Conservation (phyloP, 2,888 invertebrate species). For the Microctonus hyperodae region DNA sequence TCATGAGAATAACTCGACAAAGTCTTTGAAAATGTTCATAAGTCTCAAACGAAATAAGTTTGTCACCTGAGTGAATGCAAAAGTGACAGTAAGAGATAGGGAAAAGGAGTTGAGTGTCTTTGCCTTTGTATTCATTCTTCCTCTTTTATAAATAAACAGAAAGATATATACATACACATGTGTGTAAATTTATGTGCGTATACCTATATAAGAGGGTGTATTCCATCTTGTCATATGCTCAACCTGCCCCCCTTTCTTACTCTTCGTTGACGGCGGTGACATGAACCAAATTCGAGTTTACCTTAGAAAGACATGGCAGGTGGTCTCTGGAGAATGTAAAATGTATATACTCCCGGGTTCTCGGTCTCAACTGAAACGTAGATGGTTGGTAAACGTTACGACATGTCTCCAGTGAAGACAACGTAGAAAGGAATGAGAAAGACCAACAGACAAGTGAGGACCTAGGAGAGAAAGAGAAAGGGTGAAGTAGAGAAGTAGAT, state of each 20-base stretch:
- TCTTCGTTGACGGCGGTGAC: not conserved
- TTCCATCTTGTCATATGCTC: not conserved
- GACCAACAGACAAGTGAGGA: slow-evolving; percentile 26
- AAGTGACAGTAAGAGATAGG: not conserved
- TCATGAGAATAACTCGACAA: not conserved
- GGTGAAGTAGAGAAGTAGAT: slow-evolving; percentile 24
- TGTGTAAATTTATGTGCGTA: no score
- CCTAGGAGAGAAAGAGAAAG: slow-evolving; percentile 8
- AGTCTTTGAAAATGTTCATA: slow-evolving; percentile 12
- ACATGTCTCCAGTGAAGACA: slow-evolving; percentile 11
- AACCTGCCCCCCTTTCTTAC: not conserved
- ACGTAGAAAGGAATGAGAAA: slow-evolving; percentile 18
- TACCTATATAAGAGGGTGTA: not conserved
- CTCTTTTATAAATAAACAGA: not conserved
- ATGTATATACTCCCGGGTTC: slow-evolving; percentile 44
- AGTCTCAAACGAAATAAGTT: slow-evolving; percentile 2
- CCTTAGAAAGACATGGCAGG: slow-evolving; percentile 42
- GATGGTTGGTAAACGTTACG: slow-evolving; percentile 4
- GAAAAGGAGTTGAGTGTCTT: slow-evolving; percentile 8
- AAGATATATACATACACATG: not conserved
- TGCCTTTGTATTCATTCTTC: slow-evolving; percentile 3
- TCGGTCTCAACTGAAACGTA: slow-evolving; percentile 22
- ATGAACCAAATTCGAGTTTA: slow-evolving; percentile 33
- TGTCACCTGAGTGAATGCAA: slow-evolving; percentile 2
- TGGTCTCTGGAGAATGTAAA: slow-evolving; percentile 45